Conservation (phyloP, 1,140 invertebrate genomes). For the Mactra quadrangularis region DNA sequence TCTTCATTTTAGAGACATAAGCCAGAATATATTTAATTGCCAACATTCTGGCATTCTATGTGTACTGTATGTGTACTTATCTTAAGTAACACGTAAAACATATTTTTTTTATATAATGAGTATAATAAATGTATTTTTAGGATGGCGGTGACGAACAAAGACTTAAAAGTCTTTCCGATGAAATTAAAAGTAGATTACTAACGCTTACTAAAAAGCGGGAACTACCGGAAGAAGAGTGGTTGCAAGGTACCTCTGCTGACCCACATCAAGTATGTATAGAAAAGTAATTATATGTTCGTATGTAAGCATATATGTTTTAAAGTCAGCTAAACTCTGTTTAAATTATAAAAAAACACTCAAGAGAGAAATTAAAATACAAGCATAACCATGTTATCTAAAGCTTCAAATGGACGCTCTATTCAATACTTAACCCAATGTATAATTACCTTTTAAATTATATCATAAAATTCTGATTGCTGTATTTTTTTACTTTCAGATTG, state of each 20-base stretch:
- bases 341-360: background rate
- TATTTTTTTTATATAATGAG: too few relatives aligned
- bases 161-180: background rate
- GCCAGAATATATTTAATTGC: too few relatives aligned
- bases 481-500: too few relatives aligned
- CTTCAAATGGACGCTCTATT: background rate
- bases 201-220: background rate
- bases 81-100: too few relatives aligned
- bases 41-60: too few relatives aligned
- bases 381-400: background rate
- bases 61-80: too few relatives aligned
- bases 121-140: too few relatives aligned
- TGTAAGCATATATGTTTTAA: background rate
- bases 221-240: conserved; percentile 21
- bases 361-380: background rate
- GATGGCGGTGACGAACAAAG: conserved; percentile 11
- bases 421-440: background rate
- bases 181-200: background rate
- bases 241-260: conserved; percentile 20
- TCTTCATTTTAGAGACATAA: too few relatives aligned
- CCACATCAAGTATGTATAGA: too few relatives aligned
- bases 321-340: background rate
- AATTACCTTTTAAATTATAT: too few relatives aligned
- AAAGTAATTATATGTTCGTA: background rate
- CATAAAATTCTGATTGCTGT: too few relatives aligned